Base-by-base conservation (phyloP, 2,113 vertebrate species). In the Aythya baeri region DNA sequence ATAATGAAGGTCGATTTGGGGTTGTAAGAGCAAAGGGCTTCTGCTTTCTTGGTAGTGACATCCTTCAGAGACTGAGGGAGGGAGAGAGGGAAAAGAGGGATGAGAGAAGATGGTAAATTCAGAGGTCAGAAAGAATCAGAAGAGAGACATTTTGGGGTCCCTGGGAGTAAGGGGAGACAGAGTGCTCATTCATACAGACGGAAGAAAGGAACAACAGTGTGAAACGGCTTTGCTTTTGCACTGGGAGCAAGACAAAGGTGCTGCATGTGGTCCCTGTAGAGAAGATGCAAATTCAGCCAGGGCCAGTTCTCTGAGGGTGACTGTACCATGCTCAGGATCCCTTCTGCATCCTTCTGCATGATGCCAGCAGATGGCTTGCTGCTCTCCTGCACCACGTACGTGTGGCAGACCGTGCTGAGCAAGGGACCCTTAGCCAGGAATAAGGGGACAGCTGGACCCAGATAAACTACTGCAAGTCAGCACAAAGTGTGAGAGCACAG, bases 341-440 rank as follows among this genome's bases (percentile, higher is more conserved):
- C 22, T 18, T 15, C 27, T 21, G 26, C 9, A 2, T 7, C 46
- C 11, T 5, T 1, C 38, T 9, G 1, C 1, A 2, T 1, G 12
- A 5, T 11, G 17, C 57, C 12, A 16, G 74, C 7, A 4, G 44
- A 11, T 49, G 74, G 32, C 38, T 61, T 6, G 34, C 55, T 32
- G 68, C 70, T 66, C 44, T 14, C 41, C 41, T 9, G 6, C 4
- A 4, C 16, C 5, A 22, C 2, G 1, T 4, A 12, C 2, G 22
- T 5, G 27, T 7, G 32, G 50, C 50, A 26, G 5, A 26, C 7
- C 3, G 0, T 4, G 32, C 44, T 25, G 71, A 49, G 58, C 71
- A 36, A 25, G 38, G 38, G 38, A 36, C 66, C 26, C 25, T 46
- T 17, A 44, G 4, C 44, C 13, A 5, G 46, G 46, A 38, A 2